Base-by-base conservation (phyloP, 30 jellyfish, hydroid and myxozoan genomes). In the Chironex yamaguchii region DNA sequence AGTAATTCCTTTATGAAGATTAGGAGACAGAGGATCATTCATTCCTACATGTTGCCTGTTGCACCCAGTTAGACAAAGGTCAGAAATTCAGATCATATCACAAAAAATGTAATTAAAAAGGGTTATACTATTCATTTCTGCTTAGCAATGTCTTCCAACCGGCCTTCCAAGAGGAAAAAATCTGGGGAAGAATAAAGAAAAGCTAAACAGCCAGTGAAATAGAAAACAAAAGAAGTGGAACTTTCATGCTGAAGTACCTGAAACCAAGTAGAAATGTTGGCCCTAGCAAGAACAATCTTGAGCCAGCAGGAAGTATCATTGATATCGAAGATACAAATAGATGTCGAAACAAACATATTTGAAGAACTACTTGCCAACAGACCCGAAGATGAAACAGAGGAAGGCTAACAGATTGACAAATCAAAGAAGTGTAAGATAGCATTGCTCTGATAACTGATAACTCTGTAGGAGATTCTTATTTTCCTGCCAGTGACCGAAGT, bases 361-460 rank as follows among this genome's bases (percentile, higher is more conserved):
- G 89, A 76, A 53, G 66, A 76, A 52, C 28, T 67, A 17, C 65
- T 76, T 30, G 65, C 31, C 78, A 76, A 53, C 51, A 21, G 32
- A 22, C 75, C 73, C 29, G 65, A 30, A 26, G 80, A 76, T 76
- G 89, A 76, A 1, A 53, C 79, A 76, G 65, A 76, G 65, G 80
- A 76, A 49, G 79, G 32, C 77, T 78, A 76, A 58, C 78, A 76
- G 89, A 25, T 73, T 73, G 86, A 51, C 89, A 76, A 76, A 11
- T 30, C 79, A 49, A 76, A 29, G 79, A 49, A 29, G 26, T 67
- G 67, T n/a, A 30, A 49, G 89, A 76, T 24, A 76, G 65, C 79
- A 76, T 14, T 76, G 80, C 79, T 31, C 63, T 68, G 58, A 76
- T 69, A 54, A 26, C 89, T 50, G 89, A 54, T 76, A 52, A 24